A percentile compares a stretch with the other conserved stretches of the same genome.
phyloP scores from a whole-genome alignment of 2,888 invertebrate genomes.

The Dolichomitus sp. region DNA sequence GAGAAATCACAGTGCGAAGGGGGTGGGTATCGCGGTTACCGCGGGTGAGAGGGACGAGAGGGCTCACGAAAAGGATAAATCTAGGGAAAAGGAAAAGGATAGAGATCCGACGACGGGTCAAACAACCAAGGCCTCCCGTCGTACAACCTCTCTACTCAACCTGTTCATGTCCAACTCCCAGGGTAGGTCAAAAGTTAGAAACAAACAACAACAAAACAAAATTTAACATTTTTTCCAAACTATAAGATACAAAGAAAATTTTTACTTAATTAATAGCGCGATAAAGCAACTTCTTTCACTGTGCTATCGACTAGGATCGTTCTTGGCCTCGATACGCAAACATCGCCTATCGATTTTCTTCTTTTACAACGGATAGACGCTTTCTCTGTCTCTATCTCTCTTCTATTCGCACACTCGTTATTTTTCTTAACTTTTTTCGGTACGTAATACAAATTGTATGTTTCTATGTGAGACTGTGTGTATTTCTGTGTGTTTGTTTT shows the following conservation, averaged over 20 bases:
- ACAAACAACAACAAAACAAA: conserved; percentile 13
- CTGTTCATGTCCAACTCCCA: conserved; percentile 98
- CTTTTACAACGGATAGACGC: conserved; percentile 31
- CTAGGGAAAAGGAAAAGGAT: conserved; percentile 77
- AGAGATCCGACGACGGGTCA: conserved; percentile 76
- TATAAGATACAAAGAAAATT: background rate
- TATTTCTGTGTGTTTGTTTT: conserved; percentile 32
- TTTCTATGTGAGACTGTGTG: conserved; percentile 13
- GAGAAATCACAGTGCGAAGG: conserved; percentile 82
- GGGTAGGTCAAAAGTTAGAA: conserved; percentile 88
- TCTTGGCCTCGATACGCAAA: conserved; percentile 51
- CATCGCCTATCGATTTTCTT: conserved; percentile 6
- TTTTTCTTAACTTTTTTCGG: conserved; percentile 13
- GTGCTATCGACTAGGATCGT: conserved; percentile 49
- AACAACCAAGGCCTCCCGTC: conserved; percentile 93
- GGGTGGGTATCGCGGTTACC: conserved; percentile 78
- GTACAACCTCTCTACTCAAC: conserved; percentile 97
- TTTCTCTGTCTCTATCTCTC: too few species aligned
- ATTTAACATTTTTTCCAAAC: conserved; percentile 14
- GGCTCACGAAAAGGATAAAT: conserved; percentile 79
- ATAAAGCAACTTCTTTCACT: background rate
- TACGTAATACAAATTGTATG: conserved; percentile 32
- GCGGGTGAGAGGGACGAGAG: conserved; percentile 79
- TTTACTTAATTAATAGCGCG: conserved; percentile 18
- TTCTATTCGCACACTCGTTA: conserved; percentile 32